phyloP scores from a whole-genome alignment of 2,888 invertebrate species.

The Drosophila glabriapex region DNA sequence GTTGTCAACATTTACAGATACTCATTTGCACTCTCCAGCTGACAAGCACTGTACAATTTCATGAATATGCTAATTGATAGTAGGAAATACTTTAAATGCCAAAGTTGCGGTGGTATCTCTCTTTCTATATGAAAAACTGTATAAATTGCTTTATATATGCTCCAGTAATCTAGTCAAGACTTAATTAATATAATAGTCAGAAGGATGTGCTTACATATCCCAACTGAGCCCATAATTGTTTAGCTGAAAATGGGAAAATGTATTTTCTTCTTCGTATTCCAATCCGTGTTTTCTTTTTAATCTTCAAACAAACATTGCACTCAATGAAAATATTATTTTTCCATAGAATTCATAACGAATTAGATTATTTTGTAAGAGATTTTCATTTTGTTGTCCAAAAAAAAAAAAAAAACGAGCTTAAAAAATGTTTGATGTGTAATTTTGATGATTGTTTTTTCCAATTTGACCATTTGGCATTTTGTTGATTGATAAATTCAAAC shows the following conservation, averaged over 20 bases:
- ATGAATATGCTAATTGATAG: conserved; percentile 52
- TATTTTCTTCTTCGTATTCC: background rate
- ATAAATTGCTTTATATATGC: background rate
- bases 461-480: background rate
- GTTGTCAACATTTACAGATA: conserved; percentile 27
- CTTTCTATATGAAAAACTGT: background rate
- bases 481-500: background rate
- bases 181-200: background rate
- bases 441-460: background rate
- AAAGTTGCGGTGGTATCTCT: background rate
- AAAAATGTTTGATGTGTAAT: background rate
- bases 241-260: background rate
- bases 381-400: background rate
- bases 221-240: background rate
- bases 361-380: background rate
- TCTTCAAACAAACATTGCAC: background rate
- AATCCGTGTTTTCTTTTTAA: background rate
- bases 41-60: conserved; percentile 19
- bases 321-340: background rate
- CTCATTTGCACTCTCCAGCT: conserved; percentile 11
- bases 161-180: background rate
- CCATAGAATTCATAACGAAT: background rate
- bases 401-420: background rate
- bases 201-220: background rate
- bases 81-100: conserved; percentile 21